These are phyloP conservation scores for Bubo scandiacus DNA, from an alignment of 2,113 vertebrate species.

Conservation along the genomic window DNA sequence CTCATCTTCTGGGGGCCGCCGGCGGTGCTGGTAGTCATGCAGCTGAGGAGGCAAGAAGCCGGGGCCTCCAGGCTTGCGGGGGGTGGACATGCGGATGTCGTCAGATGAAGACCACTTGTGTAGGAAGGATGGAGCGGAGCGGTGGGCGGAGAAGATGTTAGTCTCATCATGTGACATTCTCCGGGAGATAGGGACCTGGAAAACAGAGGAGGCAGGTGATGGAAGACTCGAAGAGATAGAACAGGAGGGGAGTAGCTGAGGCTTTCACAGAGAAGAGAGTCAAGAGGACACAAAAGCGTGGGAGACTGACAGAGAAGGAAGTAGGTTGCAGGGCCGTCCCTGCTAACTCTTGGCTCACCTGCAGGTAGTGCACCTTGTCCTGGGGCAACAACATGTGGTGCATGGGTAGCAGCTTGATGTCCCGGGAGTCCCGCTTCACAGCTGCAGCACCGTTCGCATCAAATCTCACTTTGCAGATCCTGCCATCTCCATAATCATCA, in stretches of 20 bases:
- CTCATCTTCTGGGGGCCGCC: constrained; percentile 66
- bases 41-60: constrained; percentile 68
- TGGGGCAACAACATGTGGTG: constrained; percentile 79
- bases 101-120: constrained; percentile 84
- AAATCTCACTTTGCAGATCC: constrained; percentile 81
- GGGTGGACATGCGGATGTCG: constrained; percentile 75
- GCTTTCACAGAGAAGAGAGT: not conserved
- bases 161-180: constrained; percentile 83
- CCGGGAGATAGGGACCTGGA: constrained; percentile 77
- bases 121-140: constrained; percentile 75
- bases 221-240: not conserved
- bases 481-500: constrained; percentile 75
- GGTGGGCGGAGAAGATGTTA: constrained; percentile 78
- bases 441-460: constrained; percentile 75
- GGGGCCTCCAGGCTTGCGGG: constrained; percentile 62
- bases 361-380: constrained; percentile 79
- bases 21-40: constrained; percentile 67
- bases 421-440: constrained; percentile 70
- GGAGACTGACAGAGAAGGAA: not conserved
- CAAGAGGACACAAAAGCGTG: not conserved
- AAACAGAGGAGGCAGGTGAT: constrained; percentile 1
- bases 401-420: constrained; percentile 78
- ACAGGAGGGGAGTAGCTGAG: not conserved
- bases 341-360: constrained; percentile 60
- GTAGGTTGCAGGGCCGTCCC: not conserved